These are phyloP conservation scores for Andricus quercusramuli DNA, from an alignment of 2,888 invertebrate species.

Conservation along the genomic window DNA sequence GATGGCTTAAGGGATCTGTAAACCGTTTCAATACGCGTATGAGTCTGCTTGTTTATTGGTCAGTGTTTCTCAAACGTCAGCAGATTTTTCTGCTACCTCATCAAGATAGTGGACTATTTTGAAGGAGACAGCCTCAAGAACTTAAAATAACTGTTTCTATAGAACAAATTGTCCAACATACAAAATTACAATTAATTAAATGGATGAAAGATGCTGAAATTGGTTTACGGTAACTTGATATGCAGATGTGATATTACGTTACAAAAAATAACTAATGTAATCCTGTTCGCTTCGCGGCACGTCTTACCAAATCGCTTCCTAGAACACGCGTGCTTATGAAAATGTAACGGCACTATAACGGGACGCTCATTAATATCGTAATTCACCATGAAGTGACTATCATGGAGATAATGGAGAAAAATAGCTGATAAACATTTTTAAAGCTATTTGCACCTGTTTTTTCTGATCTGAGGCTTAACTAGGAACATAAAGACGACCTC, in stretches of 20 bases:
- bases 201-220: background rate
- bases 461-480: background rate
- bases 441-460: background rate
- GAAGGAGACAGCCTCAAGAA: background rate
- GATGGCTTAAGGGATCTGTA: constrained; percentile 4
- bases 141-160: background rate
- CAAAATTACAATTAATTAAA: background rate
- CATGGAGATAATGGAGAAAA: constrained; percentile 1
- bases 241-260: constrained; percentile 25
- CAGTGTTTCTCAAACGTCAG: background rate
- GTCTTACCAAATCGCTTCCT: constrained; percentile 31
- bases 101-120: background rate
- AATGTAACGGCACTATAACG: constrained; percentile 63
- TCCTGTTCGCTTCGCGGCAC: constrained; percentile 16
- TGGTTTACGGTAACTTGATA: constrained; percentile 23
- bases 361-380: constrained; percentile 58
- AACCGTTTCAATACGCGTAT: constrained; percentile 13
- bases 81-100: background rate
- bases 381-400: constrained; percentile 54
- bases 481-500: constrained; percentile 1
- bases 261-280: constrained; percentile 30
- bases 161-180: background rate
- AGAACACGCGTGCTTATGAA: constrained; percentile 48
- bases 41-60: constrained; percentile 5
- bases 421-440: background rate